Conservation (phyloP, 2,113 vertebrate genomes). For the Neolamprologus longior region DNA sequence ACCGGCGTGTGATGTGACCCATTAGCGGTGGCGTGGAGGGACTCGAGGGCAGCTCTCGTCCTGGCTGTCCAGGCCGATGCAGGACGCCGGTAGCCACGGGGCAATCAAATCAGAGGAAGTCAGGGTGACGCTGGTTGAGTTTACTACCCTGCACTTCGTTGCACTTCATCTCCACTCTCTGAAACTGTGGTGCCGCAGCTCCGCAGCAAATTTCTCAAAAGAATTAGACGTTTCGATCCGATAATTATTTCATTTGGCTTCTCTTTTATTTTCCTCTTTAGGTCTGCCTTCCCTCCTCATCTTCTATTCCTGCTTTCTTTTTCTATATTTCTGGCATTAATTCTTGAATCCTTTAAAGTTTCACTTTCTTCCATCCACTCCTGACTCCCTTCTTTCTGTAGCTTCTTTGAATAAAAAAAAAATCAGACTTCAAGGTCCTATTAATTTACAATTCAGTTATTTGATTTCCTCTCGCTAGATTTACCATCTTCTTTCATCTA, state of each 20-base stretch:
- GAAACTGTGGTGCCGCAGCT: background rate
- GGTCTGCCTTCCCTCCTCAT: background rate
- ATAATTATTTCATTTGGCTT: background rate
- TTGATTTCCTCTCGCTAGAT: background rate
- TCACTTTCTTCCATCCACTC: background rate
- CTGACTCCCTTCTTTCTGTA: background rate
- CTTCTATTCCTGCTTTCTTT: background rate
- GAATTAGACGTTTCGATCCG: background rate
- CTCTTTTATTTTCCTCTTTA: background rate
- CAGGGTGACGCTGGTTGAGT: conserved; percentile 29
- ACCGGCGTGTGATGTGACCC: conserved; percentile 53
- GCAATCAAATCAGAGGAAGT: conserved; percentile 52
- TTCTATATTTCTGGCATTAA: background rate
- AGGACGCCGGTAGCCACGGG: conserved; percentile 40
- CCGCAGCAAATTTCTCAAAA: background rate
- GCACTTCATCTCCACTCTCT: background rate
- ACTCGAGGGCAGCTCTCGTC: conserved; percentile 27
- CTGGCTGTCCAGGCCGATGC: conserved; percentile 27
- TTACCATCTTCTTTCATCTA: background rate
- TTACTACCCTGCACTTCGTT: background rate
- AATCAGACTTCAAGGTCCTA: background rate
- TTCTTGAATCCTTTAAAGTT: background rate
- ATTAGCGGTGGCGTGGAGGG: conserved; percentile 22
- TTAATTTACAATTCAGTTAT: background rate
- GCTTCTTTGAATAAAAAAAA: background rate